Conservation (phyloP, 2,888 invertebrate species). For the Pyrgus malvae region DNA sequence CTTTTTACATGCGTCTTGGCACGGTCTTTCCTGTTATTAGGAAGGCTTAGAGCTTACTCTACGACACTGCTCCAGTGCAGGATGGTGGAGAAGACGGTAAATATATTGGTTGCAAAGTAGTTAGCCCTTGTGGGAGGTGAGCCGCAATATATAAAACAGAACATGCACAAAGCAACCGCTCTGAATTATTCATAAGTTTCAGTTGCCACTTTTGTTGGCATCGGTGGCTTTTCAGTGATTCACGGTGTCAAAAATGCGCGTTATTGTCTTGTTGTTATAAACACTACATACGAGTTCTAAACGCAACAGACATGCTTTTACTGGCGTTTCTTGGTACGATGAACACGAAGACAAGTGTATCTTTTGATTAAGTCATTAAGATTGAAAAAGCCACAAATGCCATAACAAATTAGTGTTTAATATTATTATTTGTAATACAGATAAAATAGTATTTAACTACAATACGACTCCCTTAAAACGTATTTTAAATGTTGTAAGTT, state of each 20-base stretch:
- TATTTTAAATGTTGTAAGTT: no score
- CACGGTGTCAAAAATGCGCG: conserved; percentile 78
- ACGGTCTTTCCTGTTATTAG: no score
- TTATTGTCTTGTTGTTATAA: conserved; percentile 74
- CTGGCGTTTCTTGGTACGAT: conserved; percentile 3
- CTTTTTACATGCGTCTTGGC: no score
- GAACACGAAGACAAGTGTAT: neutral
- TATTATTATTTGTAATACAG: no score
- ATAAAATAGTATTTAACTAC: no score
- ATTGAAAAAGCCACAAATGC: no score
- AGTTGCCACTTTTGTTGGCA: conserved; percentile 81
- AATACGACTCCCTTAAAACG: no score
- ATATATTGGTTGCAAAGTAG: conserved; percentile 75
- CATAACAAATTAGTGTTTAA: no score
- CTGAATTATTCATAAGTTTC: conserved; percentile 83
- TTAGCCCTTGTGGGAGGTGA: conserved; percentile 72
- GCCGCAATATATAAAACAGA: conserved; percentile 82
- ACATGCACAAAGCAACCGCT: conserved; percentile 79
- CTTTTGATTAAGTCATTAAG: neutral
- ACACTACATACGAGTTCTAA: conserved; percentile 48
- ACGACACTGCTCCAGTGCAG: no score
- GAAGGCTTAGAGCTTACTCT: no score
- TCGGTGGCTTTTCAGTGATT: conserved; percentile 80
- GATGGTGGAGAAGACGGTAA: no score
- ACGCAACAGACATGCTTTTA: conserved; percentile 20